Evolutionary conservation across 2,797 vertebrate species (phyloP).

Genomic region (Neomorphus geoffroyi): DNA sequence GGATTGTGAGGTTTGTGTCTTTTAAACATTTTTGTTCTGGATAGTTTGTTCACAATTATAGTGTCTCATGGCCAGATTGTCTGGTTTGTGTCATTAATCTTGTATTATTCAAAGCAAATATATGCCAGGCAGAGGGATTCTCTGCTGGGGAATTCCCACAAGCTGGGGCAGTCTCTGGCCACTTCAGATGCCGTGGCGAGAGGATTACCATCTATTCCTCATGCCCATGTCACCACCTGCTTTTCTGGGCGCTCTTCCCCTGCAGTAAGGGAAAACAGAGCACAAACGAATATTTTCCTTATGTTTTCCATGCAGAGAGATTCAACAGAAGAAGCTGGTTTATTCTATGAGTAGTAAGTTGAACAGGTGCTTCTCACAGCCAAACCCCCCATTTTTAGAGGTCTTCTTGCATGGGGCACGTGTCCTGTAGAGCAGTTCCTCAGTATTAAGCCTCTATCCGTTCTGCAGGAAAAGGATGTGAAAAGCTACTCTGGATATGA

Average conservation of each 20-base stretch:
- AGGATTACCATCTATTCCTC: background rate
- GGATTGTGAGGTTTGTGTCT: background rate
- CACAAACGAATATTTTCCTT: background rate
- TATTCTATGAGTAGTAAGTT: background rate
- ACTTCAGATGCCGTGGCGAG: background rate
- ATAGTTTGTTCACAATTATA: background rate
- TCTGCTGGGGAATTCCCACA: background rate
- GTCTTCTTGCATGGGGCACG: fast-evolving
- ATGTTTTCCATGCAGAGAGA: background rate
- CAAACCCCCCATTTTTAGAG: background rate
- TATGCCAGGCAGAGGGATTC: background rate
- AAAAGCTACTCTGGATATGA: background rate
- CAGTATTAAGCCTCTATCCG: fast-evolving
- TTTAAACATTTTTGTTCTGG: background rate
- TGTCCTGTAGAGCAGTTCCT: background rate
- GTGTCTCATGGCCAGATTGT: background rate
- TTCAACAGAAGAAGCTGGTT: background rate
- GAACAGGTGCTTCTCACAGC: background rate
- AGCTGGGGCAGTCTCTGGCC: background rate
- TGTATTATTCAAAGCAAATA: background rate
- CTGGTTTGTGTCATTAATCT: background rate
- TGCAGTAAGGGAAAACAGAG: background rate
- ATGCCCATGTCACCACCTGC: background rate
- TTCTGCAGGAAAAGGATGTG: background rate
- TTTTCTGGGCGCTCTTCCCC: background rate